phyloP scores from a whole-genome alignment of 1,140 invertebrate genomes.

The Papilio dardanus region DNA sequence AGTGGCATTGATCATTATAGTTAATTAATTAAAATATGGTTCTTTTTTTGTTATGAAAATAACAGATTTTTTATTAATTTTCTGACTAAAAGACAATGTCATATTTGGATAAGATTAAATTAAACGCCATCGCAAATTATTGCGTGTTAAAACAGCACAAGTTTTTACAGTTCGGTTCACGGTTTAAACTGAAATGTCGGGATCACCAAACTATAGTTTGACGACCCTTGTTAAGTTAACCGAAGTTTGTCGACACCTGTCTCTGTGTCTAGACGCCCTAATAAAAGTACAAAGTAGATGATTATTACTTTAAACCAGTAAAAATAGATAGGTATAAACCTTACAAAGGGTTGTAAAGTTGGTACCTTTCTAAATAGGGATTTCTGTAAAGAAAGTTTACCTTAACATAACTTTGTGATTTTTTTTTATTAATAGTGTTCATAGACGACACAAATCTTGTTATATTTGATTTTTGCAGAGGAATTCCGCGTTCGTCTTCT shows the following conservation, averaged over 20 bases:
- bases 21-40: background rate
- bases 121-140: background rate
- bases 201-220: conserved; percentile 5
- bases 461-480: background rate
- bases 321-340: background rate
- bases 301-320: background rate
- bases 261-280: background rate
- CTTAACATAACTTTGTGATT: too few species aligned
- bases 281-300: background rate
- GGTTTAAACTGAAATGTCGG: background rate
- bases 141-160: background rate
- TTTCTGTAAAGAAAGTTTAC: conserved; percentile 1
- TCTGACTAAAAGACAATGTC: background rate
- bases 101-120: background rate
- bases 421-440: too few species aligned
- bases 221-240: background rate
- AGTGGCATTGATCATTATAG: background rate
- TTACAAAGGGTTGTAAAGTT: too few species aligned
- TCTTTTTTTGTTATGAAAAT: background rate
- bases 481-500: background rate
- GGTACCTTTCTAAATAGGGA: too few species aligned
- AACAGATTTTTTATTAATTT: background rate
- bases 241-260: conserved; percentile 1
- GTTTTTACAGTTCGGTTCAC: background rate
- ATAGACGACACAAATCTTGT: background rate